phyloP scores from a whole-genome alignment of 2,797 vertebrate genomes.

The Hydrocynus forskahlii region DNA sequence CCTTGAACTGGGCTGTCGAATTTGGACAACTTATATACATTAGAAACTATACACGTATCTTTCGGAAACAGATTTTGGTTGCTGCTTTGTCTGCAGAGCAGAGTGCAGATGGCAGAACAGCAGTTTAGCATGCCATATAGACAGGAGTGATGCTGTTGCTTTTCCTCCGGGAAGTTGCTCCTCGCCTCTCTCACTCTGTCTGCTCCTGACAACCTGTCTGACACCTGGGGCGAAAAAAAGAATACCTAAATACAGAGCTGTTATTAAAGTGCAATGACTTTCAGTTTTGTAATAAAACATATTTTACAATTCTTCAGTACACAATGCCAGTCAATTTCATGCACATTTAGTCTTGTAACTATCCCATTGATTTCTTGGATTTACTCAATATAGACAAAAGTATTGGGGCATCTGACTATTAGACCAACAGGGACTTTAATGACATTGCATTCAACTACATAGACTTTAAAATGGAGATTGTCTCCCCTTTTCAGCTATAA shows the following conservation, averaged over 20 bases:
- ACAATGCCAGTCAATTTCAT: neutral
- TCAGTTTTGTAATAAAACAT: neutral
- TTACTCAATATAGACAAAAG: neutral
- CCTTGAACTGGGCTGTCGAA: neutral
- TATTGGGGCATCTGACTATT: too few relatives aligned
- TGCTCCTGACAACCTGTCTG: conserved; percentile 42
- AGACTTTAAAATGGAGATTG: too few relatives aligned
- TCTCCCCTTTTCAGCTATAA: too few relatives aligned
- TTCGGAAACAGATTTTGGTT: conserved; percentile 3
- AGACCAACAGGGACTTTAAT: too few relatives aligned
- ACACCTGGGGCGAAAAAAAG: conserved; percentile 14
- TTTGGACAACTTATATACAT: conserved; percentile 14
- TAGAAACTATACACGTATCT: neutral
- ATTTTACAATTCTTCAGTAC: too few relatives aligned
- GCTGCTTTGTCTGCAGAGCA: conserved; percentile 1
- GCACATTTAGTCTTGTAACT: neutral
- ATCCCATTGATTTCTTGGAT: neutral
- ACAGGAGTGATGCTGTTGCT: conserved; percentile 13
- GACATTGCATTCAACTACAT: too few relatives aligned
- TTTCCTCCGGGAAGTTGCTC: conserved; percentile 20
- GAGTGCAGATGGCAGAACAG: conserved; percentile 50
- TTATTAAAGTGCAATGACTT: conserved; percentile 16
- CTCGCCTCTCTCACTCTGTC: conserved; percentile 19
- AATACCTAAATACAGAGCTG: conserved; percentile 28
- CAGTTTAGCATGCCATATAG: conserved; percentile 46